phyloP scores from a whole-genome alignment of 1,140 invertebrate genomes.

The Drosophila funebris region DNA sequence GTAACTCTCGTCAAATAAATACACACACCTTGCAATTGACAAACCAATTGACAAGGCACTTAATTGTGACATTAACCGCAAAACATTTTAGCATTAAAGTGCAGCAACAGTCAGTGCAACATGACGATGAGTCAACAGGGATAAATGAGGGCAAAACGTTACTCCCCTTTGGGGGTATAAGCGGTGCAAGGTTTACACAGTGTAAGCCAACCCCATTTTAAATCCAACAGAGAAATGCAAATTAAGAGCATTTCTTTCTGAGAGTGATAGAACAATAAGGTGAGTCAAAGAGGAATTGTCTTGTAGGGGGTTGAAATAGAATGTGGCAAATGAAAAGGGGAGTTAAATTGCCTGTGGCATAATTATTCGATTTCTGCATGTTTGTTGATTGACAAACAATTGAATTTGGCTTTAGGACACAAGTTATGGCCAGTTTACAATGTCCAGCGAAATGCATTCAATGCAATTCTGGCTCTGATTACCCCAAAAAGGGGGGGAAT shows the following conservation, averaged over 20 bases:
- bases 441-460: constrained; percentile 14
- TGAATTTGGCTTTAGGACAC: constrained; percentile 37
- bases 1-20: background rate
- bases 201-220: background rate
- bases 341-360: constrained; percentile 13
- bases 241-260: background rate
- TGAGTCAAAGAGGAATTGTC: background rate
- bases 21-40: constrained; percentile 52
- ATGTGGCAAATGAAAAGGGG: background rate
- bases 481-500: background rate
- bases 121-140: background rate
- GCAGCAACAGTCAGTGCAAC: background rate
- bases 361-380: constrained; percentile 22
- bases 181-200: background rate
- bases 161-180: constrained; percentile 27
- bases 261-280: background rate
- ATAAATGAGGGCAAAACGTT: background rate
- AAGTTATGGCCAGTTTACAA: constrained; percentile 15
- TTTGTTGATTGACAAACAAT: constrained; percentile 63
- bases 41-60: constrained; percentile 75
- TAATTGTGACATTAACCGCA: constrained; percentile 63
- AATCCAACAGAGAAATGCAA: background rate
- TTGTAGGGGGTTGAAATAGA: background rate
- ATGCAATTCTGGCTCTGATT: constrained; percentile 30
- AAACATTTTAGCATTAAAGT: constrained; percentile 29